Evolutionary conservation across 2,797 vertebrate species (phyloP).

Genomic region (Xenopus petersii): DNA sequence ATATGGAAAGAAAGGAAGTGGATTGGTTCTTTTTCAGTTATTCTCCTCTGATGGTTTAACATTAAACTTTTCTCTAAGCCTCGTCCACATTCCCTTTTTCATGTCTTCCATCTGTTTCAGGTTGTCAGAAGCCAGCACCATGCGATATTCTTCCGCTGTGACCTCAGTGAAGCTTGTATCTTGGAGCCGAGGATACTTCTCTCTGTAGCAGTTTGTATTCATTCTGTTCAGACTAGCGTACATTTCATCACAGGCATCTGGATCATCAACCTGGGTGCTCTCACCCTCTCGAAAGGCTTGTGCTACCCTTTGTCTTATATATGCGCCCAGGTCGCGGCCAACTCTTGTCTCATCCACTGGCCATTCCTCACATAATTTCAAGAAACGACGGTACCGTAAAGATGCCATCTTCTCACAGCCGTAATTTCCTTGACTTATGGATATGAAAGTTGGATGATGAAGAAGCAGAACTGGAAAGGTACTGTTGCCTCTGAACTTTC

Average conservation of each 20-base stretch:
- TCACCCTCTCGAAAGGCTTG: conserved; percentile 90
- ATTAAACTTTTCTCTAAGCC: conserved; percentile 80
- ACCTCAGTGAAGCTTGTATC: conserved; percentile 94
- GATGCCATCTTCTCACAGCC: conserved; percentile 72
- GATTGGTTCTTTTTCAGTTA: too few species aligned
- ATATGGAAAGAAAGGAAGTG: conserved; percentile 2
- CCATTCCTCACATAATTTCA: conserved; percentile 94
- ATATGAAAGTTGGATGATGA: too few species aligned
- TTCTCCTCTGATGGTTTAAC: conserved; percentile 59
- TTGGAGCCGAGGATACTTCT: conserved; percentile 77
- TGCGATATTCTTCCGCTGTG: conserved; percentile 86
- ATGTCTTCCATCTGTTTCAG: conserved; percentile 85
- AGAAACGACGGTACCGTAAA: conserved; percentile 85
- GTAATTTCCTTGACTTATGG: too few species aligned
- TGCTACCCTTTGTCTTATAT: conserved; percentile 84
- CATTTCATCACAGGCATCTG: conserved; percentile 89
- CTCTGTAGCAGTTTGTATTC: conserved; percentile 76
- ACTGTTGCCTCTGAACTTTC: too few species aligned
- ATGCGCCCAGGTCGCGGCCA: conserved; percentile 79
- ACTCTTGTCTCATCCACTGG: conserved; percentile 81
- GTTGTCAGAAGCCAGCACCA: conserved; percentile 82
- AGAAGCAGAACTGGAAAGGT: too few species aligned
- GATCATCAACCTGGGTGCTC: conserved; percentile 87
- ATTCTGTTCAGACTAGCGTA: conserved; percentile 86
- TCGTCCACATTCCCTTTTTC: conserved; percentile 88